Conservation (phyloP, 2,888 invertebrate genomes). For the Limenitis arthemis region DNA sequence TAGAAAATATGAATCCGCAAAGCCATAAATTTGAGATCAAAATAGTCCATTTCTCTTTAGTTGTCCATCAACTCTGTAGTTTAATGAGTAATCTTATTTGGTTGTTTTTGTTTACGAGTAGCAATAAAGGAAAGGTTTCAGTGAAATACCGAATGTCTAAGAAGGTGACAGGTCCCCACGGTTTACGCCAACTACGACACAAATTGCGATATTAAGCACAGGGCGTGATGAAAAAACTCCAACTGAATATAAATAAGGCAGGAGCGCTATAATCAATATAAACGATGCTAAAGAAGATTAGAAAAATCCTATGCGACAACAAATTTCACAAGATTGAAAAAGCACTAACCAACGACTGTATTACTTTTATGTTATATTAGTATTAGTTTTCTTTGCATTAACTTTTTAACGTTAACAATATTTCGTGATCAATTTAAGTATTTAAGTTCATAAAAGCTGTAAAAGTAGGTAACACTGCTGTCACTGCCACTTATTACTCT, state of each 20-base stretch:
- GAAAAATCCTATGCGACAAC: constrained; percentile 69
- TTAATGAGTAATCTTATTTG: background rate
- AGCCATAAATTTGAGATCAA: background rate
- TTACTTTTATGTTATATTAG: too few species aligned
- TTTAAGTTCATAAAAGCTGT: too few species aligned
- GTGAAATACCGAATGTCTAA: constrained; percentile 50
- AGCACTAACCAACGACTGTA: constrained; percentile 19
- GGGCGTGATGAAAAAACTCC: constrained; percentile 73
- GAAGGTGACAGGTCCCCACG: constrained; percentile 65
- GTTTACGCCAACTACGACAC: constrained; percentile 69
- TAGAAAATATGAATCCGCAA: background rate
- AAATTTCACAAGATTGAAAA: constrained; percentile 61
- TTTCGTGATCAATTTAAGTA: too few species aligned
- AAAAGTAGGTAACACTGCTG: too few species aligned
- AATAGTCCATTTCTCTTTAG: background rate
- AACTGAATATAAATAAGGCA: constrained; percentile 72
- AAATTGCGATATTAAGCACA: constrained; percentile 71
- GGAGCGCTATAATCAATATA: constrained; percentile 72
- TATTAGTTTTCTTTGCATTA: too few species aligned
- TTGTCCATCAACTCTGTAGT: background rate
- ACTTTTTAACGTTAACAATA: too few species aligned
- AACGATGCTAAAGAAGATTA: constrained; percentile 72
- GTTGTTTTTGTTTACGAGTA: constrained; percentile 49
- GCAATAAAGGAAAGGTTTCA: constrained; percentile 50
- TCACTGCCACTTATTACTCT: too few species aligned